A percentile compares a stretch with the other conserved stretches of the same genome.
Conservation (phyloP, 2,797 vertebrate genomes). For the Menidia menidia region DNA sequence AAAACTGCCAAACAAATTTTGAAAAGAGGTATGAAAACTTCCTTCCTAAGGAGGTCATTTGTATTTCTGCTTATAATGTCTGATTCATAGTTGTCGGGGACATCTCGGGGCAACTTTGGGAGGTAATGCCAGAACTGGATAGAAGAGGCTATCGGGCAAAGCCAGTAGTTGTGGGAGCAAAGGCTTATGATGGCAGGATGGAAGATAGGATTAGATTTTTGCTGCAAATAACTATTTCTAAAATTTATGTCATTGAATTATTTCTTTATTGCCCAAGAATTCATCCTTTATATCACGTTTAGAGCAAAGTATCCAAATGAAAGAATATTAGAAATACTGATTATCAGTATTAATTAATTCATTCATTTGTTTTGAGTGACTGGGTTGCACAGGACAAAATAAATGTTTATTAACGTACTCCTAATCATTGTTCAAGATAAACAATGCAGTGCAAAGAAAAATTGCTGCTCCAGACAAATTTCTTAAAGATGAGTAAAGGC, state of each 20-base stretch:
- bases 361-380: neutral
- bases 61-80: slow-evolving; percentile 67
- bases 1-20: slow-evolving; percentile 51
- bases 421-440: slow-evolving; percentile 17
- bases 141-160: slow-evolving; percentile 33
- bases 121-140: slow-evolving; percentile 28
- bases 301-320: slow-evolving; percentile 6
- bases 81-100: neutral
- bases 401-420: slow-evolving; percentile 7
- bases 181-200: neutral
- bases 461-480: neutral
- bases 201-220: slow-evolving; percentile 4
- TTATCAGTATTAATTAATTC: too few relatives aligned
- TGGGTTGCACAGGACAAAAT: neutral
- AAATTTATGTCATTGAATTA: slow-evolving; percentile 19
- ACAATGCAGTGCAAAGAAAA: slow-evolving; percentile 21
- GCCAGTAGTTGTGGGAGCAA: slow-evolving; percentile 25
- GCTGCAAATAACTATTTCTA: slow-evolving; percentile 13
- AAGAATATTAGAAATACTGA: neutral
- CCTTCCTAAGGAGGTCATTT: slow-evolving; percentile 83
- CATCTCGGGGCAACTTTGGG: slow-evolving; percentile 52
- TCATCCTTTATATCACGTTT: slow-evolving; percentile 20
- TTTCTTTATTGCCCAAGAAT: slow-evolving; percentile 5
- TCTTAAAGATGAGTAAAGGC: neutral
- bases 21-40: neutral